Evolutionary conservation across 2,888 invertebrate species (phyloP).

Genomic region (Melitaea athalia): DNA sequence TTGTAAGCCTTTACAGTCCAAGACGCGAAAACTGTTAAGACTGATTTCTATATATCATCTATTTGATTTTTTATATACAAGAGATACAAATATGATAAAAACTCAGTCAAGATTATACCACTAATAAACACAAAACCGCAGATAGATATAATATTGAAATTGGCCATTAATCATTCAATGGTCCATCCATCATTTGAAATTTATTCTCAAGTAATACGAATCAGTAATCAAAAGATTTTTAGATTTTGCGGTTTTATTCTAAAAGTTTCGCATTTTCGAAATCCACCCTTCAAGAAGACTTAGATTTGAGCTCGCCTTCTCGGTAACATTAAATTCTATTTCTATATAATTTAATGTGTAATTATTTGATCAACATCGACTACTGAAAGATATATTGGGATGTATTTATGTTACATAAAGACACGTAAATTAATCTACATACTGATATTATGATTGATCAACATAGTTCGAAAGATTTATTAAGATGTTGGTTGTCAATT

Average conservation of each 20-base stretch:
- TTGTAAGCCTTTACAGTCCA: not conserved
- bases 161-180: no score
- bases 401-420: constrained; percentile 11
- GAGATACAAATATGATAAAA: no score
- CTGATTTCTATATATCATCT: not conserved
- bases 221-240: no score
- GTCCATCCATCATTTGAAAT: no score
- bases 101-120: no score
- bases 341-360: constrained; percentile 10
- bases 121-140: no score
- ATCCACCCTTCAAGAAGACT: not conserved
- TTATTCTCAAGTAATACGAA: no score
- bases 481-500: constrained; percentile 1
- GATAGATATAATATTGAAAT: no score
- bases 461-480: constrained; percentile 12
- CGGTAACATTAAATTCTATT: constrained; percentile 16
- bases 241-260: no score
- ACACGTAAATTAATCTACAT: constrained; percentile 28
- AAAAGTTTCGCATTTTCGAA: not conserved
- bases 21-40: no score
- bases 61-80: no score
- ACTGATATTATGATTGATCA: constrained; percentile 16
- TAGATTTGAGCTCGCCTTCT: constrained; percentile 24
- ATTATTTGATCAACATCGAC: constrained; percentile 17
- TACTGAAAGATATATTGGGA: constrained; percentile 4